Percentiles rank a stretch among this genome's conserved stretches.
Conservation (phyloP, 2,113 vertebrate species). For the Scalopus aquaticus region DNA sequence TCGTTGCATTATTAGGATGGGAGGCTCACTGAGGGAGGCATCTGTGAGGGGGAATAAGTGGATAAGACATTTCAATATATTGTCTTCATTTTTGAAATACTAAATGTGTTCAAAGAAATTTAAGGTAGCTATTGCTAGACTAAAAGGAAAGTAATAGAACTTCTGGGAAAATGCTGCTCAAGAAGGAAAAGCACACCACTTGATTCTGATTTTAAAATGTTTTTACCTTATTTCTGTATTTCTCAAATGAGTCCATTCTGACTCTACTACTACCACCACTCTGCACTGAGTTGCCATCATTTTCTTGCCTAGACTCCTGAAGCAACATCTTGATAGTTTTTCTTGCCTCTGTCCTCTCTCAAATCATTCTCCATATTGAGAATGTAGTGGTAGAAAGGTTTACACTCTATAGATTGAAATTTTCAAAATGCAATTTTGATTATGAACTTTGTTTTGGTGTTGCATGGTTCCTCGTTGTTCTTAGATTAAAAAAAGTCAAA, state of each 20-base stretch:
- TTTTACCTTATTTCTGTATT: background rate
- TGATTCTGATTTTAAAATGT: background rate
- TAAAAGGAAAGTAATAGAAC: slow-evolving; percentile 5
- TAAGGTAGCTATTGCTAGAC: background rate
- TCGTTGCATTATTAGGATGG: background rate
- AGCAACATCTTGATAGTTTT: slow-evolving; percentile 18
- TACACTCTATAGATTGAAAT: background rate
- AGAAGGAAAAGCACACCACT: background rate
- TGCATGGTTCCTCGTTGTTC: background rate
- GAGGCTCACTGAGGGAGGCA: background rate
- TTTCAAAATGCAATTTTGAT: slow-evolving; percentile 5
- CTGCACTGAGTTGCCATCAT: background rate
- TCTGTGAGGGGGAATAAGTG: background rate
- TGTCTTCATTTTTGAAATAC: slow-evolving; percentile 10
- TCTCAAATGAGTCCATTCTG: slow-evolving; percentile 4
- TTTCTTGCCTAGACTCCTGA: background rate
- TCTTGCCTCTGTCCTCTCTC: background rate
- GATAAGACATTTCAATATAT: background rate
- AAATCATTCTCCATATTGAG: background rate
- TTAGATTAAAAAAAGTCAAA: slow-evolving; percentile 16
- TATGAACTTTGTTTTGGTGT: background rate
- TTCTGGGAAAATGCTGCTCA: background rate
- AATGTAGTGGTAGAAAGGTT: too few species aligned
- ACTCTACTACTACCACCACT: background rate
- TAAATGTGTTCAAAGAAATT: background rate